Evolutionary conservation across 1,140 invertebrate species (phyloP), one percentile per base, ranked within the genome.

Genomic region (Danaus plexippus): DNA sequence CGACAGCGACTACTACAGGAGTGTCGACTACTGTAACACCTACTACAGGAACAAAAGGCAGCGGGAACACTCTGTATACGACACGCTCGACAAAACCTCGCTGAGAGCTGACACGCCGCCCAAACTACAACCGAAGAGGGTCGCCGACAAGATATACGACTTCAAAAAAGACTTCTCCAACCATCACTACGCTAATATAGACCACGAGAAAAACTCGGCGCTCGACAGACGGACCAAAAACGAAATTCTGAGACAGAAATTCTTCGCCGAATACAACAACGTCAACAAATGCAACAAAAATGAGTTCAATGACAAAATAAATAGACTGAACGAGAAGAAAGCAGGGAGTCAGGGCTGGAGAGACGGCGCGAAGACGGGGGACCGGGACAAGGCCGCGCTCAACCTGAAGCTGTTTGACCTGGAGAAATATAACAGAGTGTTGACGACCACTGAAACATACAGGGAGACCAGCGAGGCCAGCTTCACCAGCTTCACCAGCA

Each of bases 1-100:
- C 0, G 87, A 88, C 47, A 85, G 81, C 32, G 87, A 88, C 52
- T 88, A 88, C 61, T 87, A 88, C 57, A 78, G 75, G 47, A 79
- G 81, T 9, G 41, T 87, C 2, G 84, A 85, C 22, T 87, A 85
- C 58, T 78, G 74, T 57, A 80, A 82, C 13, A 47, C 67, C 1
- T 11, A 73, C 0, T 68, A 75, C n/a, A 77, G 11, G 10, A 15
- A 52, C 47, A 18, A 12, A 1, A 43, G 11, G 54, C 62, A 53
- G 9, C 75, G 78, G 1, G 73, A 73, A 43, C 50, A 32, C 22
- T 0, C 22, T 32, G 22, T 32, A 32, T 32, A 32, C 3, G 15
- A 15, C 15, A 15, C 15, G n/a, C 22, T 7, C 22, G 22, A n/a
- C n/a, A n/a, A n/a, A n/a, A n/a, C n/a, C n/a, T n/a, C n/a, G n/a